Evolutionary conservation across 2,113 vertebrate species (phyloP).

Genomic region (Sander lucioperca): DNA sequence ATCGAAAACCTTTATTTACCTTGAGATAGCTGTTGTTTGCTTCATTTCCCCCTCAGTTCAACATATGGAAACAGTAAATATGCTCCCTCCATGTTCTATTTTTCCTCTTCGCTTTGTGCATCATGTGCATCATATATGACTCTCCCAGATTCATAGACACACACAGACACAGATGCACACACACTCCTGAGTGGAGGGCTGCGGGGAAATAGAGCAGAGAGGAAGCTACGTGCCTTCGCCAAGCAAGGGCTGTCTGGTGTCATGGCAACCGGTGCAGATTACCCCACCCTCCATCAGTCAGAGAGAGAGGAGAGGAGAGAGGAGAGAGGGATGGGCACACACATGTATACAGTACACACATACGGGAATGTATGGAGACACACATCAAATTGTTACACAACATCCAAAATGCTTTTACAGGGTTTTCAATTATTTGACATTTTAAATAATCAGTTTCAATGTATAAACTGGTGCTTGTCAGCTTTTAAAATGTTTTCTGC

Average conservation of each 20-base stretch:
- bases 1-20: conserved; percentile 23
- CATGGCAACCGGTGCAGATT: conserved; percentile 93
- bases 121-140: conserved; percentile 52
- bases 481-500: not conserved
- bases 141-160: conserved; percentile 51
- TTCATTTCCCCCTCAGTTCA: not conserved
- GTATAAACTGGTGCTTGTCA: not conserved
- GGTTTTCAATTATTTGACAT: conserved; percentile 10
- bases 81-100: conserved; percentile 2
- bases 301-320: conserved; percentile 45
- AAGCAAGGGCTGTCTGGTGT: conserved; percentile 94
- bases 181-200: conserved; percentile 75
- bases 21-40: conserved; percentile 1
- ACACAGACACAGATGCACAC: conserved; percentile 52
- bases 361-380: conserved; percentile 9
- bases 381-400: conserved; percentile 14
- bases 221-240: conserved; percentile 89
- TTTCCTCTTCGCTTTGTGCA: conserved; percentile 44
- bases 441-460: conserved; percentile 19
- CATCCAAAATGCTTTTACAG: conserved; percentile 11
- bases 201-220: conserved; percentile 87
- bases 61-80: conserved; percentile 37
- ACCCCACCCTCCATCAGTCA: conserved; percentile 88
- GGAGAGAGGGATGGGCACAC: conserved; percentile 47
- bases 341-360: conserved; percentile 15